These are phyloP conservation scores for Lithophane ornitopus DNA, from an alignment of 2,888 invertebrate species.

Conservation along the genomic window DNA sequence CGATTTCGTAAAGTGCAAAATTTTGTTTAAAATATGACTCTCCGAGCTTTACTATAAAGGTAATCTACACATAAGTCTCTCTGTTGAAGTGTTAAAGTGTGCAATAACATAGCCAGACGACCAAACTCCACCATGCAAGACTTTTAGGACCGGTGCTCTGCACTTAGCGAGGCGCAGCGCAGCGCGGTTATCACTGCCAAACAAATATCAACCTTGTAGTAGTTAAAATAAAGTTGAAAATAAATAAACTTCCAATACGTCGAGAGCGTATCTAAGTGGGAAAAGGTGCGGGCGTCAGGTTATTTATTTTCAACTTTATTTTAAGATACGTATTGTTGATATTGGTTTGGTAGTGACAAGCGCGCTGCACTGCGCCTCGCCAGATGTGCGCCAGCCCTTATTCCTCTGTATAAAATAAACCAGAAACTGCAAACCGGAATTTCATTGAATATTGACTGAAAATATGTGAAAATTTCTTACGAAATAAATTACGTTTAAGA, in stretches of 20 bases:
- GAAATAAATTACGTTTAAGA: background rate
- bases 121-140: constrained; percentile 27
- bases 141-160: background rate
- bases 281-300: no score
- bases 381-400: background rate
- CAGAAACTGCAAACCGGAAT: constrained; percentile 35
- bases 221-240: no score
- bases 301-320: no score
- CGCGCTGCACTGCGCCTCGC: no score
- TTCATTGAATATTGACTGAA: constrained; percentile 12
- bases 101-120: constrained; percentile 40
- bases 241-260: no score
- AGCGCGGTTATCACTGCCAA: no score
- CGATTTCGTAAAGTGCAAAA: constrained; percentile 6
- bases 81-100: constrained; percentile 40
- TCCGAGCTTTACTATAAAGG: constrained; percentile 14
- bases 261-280: no score
- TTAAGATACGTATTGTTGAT: no score
- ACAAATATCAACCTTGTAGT: no score
- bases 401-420: constrained; percentile 29
- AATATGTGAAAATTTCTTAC: constrained; percentile 12
- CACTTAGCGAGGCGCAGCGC: no score
- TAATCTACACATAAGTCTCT: constrained; percentile 34
- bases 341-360: no score
- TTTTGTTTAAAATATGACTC: constrained; percentile 12